These are phyloP conservation scores for Notospermus geniculatus DNA, from an alignment of 1,140 invertebrate species.

Conservation along the genomic window DNA sequence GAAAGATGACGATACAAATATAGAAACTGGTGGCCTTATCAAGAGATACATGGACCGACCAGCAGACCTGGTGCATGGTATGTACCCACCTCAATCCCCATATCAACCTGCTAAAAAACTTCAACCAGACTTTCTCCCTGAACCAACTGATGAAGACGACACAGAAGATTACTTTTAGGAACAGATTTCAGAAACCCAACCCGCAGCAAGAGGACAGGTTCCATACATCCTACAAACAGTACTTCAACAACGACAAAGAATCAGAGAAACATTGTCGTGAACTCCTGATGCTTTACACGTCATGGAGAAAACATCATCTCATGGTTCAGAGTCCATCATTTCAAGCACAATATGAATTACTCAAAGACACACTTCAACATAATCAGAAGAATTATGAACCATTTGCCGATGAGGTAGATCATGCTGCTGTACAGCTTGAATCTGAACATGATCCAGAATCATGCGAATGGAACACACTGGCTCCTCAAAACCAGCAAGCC, in stretches of 20 bases:
- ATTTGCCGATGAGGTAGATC: background rate
- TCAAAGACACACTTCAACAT: background rate
- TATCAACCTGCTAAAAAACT: background rate
- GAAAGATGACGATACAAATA: slow-evolving; percentile 1
- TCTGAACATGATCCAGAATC: background rate
- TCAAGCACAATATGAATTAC: background rate
- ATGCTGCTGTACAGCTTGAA: background rate
- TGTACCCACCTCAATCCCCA: background rate
- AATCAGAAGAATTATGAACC: background rate
- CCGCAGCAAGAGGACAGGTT: background rate
- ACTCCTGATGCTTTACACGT: background rate
- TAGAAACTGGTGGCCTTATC: background rate
- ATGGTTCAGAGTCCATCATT: background rate
- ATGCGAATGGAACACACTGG: background rate
- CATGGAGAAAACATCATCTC: background rate
- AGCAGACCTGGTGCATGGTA: background rate
- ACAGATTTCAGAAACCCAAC: no score
- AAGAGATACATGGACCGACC: background rate
- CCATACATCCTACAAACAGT: background rate
- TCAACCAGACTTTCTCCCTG: background rate
- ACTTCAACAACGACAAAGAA: background rate
- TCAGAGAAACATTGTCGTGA: background rate
- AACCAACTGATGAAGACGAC: background rate
- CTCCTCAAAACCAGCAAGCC: background rate
- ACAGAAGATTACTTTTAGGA: background rate